Base-by-base conservation (phyloP, 2,888 invertebrate species). In the Ectropis crepuscularia region DNA sequence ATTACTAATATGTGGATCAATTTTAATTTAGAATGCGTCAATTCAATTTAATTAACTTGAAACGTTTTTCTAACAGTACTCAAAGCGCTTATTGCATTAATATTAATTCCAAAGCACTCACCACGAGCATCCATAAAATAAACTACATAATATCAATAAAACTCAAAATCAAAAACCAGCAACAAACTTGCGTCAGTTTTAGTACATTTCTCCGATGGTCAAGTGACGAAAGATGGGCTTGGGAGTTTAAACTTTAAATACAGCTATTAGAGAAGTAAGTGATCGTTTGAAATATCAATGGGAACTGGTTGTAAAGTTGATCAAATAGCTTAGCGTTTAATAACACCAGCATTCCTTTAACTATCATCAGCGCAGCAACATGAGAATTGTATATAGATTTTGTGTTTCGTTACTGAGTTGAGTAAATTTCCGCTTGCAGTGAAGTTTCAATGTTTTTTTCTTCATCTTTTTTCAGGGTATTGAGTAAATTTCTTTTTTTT, bases 301-400 rank as follows among this genome's bases (percentile, higher is more conserved):
- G 53, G 54, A 66, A 66, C 68, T 36, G 64, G 66, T 61, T 66
- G 61, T 77, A 65, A 71, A 67, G 64, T 67, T 69, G 65, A 71
- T 77, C 67, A 68, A 75, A 78, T 75, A 79, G 74, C 76, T 73
- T 66, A 74, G 61, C 70, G 75, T 80, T 82, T 82, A 81, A 80
- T 80, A 83, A 80, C 78, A 74, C 71, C 77, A 70, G 75, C 82
- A 86, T 84, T 85, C 85, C 81, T 80, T 74, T 66, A 70, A 73
- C 76, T 76, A 77, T 80, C 79, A 76, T 77, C 74, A 70, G 65
- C 67, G 71, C 67, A 70, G 73, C 72, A 66, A 71, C 51, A 68
- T 74, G 76, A 81, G 76, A 79, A 73, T 63, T 73, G 67, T 65
- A 49, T 65, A 49, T 66, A 45, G 59, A 53, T 55, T 58, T 63